phyloP scores from a whole-genome alignment of 2,888 invertebrate genomes.

The Cheilosia scutellata region DNA sequence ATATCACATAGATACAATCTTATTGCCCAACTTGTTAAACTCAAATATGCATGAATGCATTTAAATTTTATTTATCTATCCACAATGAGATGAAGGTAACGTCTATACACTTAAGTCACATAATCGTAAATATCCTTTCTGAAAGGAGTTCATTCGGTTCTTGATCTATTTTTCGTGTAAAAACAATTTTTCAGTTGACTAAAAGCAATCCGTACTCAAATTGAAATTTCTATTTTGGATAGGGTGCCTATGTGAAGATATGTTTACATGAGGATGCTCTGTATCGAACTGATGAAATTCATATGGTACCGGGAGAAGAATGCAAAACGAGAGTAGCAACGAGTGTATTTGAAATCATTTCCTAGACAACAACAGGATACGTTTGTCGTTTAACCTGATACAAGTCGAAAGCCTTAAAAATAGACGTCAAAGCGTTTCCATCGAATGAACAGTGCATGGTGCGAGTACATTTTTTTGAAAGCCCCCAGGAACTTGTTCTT shows the following conservation, averaged over 20 bases:
- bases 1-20: conserved; percentile 1
- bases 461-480: neutral
- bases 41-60: conserved; percentile 6
- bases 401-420: conserved; percentile 12
- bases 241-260: neutral
- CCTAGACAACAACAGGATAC: conserved; percentile 33
- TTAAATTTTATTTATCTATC: neutral
- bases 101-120: neutral
- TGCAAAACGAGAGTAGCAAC: conserved; percentile 5
- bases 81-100: neutral
- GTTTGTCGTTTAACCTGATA: conserved; percentile 29
- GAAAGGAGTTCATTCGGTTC: conserved; percentile 5
- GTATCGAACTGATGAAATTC: conserved; percentile 9
- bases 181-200: conserved; percentile 29
- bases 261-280: neutral
- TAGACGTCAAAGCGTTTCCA: conserved; percentile 46
- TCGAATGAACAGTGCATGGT: conserved; percentile 24
- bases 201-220: conserved; percentile 23
- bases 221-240: conserved; percentile 18
- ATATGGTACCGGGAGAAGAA: neutral
- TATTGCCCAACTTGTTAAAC: neutral
- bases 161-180: conserved; percentile 11
- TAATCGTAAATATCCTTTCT: conserved; percentile 14
- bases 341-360: conserved; percentile 30
- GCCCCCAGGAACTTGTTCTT: neutral